Evolutionary conservation across 1,140 invertebrate species (phyloP), one percentile per base, ranked within the genome.

Genomic region (Zaprionus capensis): DNA sequence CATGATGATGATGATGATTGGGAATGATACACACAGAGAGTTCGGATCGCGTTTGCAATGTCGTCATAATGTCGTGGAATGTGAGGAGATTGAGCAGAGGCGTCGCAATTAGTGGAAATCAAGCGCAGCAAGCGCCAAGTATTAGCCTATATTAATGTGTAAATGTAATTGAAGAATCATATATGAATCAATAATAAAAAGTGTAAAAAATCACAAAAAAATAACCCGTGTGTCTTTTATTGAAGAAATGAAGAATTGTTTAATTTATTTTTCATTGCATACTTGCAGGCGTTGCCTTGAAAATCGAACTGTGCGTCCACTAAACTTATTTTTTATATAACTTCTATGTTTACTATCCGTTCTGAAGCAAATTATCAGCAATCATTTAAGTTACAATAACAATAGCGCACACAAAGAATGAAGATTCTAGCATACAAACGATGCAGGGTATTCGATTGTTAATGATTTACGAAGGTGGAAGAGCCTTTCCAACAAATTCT

Each of bases 91-190:
- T 34, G 49, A 44, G 72, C 44, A 56, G 49, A 66, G 66, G 71
- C 64, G 46, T 57, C 31, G 58, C 55, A 64, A 65, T 68, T 82
- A 80, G 82, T 82, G 78, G 71, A 80, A 86, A 76, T 85, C 80
- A 34, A 34, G 84, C 82, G 79, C 79, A 80, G 70, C 55, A 80
- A 69, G 81, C 83, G 84, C 84, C 67, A 88, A 87, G 84, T 86
- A 86, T 86, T 86, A 87, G 84, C 83, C 71, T 71, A 86, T 86
- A 80, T 86, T 80, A 73, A 86, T 86, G 83, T 86, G 84, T 86
- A 88, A 88, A 86, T 86, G 83, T 86, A 87, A 66, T 86, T 86
- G 84, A 78, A 49, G 79, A 67, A 84, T 78, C 66, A 87, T 87
- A 87, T 87, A 80, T 83, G 63, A 86, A 82, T 87, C 56, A 86